Evolutionary conservation across 2,888 invertebrate genomes (phyloP).

Genomic region (Drosophila bunnanda): DNA sequence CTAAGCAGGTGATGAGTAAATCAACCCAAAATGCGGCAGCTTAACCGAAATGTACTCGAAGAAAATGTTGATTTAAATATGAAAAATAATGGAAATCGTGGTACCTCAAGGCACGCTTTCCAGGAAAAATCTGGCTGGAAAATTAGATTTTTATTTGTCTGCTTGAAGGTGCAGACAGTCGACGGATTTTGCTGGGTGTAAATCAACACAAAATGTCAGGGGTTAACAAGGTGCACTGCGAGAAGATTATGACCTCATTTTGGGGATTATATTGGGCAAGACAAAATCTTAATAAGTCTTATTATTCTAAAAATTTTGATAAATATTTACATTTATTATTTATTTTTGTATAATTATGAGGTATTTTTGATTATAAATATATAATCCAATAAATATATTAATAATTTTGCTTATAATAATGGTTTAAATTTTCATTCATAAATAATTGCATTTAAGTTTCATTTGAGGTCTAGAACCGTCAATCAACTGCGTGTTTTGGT

Average conservation of each 20-base stretch:
- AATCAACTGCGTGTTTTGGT: background rate
- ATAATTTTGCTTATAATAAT: background rate
- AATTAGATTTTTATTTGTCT: constrained; percentile 4
- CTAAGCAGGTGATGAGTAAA: constrained; percentile 53
- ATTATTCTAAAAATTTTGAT: background rate
- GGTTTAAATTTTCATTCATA: background rate
- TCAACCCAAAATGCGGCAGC: constrained; percentile 41
- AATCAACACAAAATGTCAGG: constrained; percentile 22
- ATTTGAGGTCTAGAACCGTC: background rate
- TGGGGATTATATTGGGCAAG: too few species aligned
- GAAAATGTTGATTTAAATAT: constrained; percentile 7
- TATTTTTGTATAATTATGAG: background rate
- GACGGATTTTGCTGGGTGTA: constrained; percentile 16
- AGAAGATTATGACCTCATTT: background rate
- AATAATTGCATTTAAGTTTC: background rate
- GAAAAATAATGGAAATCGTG: background rate
- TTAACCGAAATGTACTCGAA: constrained; percentile 16
- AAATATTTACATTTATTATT: background rate
- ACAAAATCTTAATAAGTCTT: too few species aligned
- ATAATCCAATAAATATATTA: too few species aligned
- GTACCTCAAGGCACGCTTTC: background rate
- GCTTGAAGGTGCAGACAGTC: background rate
- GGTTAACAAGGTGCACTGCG: constrained; percentile 23
- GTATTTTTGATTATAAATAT: background rate
- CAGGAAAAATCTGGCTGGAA: background rate